These are phyloP conservation scores for Ceyx cyanopectus DNA, from an alignment of 2,113 vertebrate genomes.

Conservation along the genomic window DNA sequence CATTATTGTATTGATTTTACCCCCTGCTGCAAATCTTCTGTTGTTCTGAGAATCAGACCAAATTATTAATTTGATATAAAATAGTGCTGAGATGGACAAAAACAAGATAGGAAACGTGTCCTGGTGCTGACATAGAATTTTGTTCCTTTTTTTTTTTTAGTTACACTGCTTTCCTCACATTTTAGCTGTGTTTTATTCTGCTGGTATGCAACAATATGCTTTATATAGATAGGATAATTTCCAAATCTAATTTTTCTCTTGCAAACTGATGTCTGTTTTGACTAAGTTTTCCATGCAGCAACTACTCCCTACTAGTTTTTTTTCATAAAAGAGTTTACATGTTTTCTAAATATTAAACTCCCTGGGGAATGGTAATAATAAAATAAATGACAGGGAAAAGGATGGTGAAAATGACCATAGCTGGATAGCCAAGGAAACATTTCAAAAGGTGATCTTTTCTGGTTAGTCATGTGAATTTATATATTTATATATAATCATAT, in stretches of 20 bases:
- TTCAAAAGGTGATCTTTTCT: not conserved
- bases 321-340: not conserved
- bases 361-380: not conserved
- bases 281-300: not conserved
- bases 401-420: not conserved
- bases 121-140: not conserved
- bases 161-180: not conserved
- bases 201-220: not conserved
- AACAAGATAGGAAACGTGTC: not conserved
- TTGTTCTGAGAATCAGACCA: not conserved
- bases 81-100: conserved; percentile 24
- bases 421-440: not conserved
- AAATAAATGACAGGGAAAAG: not conserved
- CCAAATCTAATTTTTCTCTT: not conserved
- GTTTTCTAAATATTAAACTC: not conserved
- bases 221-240: not conserved
- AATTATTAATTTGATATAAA: conserved; percentile 25
- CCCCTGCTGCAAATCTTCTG: not conserved
- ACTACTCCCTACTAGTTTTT: not conserved
- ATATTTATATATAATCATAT: not conserved
- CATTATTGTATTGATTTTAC: not conserved
- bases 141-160: not conserved
- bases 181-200: not conserved
- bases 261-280: not conserved
- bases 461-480: not conserved